Evolutionary conservation across 2,113 vertebrate genomes (phyloP).

Genomic region (Rhodinocichla rosea): DNA sequence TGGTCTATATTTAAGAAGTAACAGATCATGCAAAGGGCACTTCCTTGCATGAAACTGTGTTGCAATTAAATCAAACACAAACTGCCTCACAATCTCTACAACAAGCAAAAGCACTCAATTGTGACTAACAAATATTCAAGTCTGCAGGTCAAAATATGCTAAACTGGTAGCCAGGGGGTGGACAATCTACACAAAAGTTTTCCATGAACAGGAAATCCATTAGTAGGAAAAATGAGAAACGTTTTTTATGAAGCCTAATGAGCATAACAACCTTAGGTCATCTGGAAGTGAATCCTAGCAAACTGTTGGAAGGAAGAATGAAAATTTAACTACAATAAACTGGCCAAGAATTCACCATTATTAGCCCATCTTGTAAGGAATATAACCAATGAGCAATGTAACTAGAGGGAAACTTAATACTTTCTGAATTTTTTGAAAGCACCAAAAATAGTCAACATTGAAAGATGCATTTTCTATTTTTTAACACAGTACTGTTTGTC

Average conservation of each 20-base stretch:
- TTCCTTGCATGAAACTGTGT: not conserved
- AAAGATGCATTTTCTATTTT: not conserved
- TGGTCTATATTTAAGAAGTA: not conserved
- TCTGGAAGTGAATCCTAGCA: not conserved
- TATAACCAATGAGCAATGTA: not conserved
- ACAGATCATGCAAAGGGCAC: not conserved
- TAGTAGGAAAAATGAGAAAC: not conserved
- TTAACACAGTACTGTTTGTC: not conserved
- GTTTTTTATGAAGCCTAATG: not conserved
- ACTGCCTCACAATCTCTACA: not conserved
- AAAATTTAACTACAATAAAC: not conserved
- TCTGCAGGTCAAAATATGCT: not conserved
- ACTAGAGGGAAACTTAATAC: not conserved
- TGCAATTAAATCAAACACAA: not conserved
- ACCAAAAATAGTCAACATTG: not conserved
- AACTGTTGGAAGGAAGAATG: not conserved
- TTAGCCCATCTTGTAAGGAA: not conserved
- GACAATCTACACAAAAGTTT: not conserved
- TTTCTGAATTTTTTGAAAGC: not conserved
- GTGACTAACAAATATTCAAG: not conserved
- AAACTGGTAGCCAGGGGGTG: not conserved
- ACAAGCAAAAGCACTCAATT: not conserved
- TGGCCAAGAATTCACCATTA: not conserved
- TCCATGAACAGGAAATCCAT: not conserved
- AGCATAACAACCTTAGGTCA: not conserved